Evolutionary conservation across 2,113 vertebrate genomes (phyloP), one percentile per base, ranked within the genome.

Genomic region (Oxyruncus cristatus): DNA sequence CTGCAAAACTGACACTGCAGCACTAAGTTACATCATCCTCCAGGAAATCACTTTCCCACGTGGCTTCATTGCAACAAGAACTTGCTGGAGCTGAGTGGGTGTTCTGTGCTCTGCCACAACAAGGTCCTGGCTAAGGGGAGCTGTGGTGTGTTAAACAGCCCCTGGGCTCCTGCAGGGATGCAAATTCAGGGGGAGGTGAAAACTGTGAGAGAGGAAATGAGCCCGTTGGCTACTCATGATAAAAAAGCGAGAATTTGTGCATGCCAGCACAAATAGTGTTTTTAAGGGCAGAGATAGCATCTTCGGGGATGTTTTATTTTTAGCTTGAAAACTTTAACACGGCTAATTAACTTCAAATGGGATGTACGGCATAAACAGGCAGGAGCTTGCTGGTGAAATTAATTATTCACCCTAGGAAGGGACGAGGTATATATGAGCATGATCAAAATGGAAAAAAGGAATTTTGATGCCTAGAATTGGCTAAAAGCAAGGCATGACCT

Each of bases 371-470:
- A 73, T 39, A 95, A 94, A 70, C 68, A 95, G 65, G 72, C 72
- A 96, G 95, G 61, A 93, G 85, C 75, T 81, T 92, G 85, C 89
- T 95, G 94, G 56, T 84, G 89, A 87, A 83, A 95, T 94, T 92
- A 95, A 94, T 96, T 97, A 85, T 86, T 94, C 94, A 92, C 82
- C 28, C 42, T 82, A 56, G 82, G 87, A 96, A 93, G 37, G 76
- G 83, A 76, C 61, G 92, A 93, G 82, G 68, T 94, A 17, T 82
- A 18, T 71, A n/a, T 44, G 39, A 75, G 49, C 53, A 85, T 85
- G 41, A 33, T 90, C 13, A 70, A 30, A 81, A 86, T 27, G 39
- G 37, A 39, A 84, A 83, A 71, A 22, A 11, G 66, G 47, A 92
- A 65, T 76, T 62, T 62, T 85, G 14, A 35, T 81, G 27, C 8